Conservation (phyloP, 64 coral and sea anemone genomes). For the Stichodactyla mertensii region DNA sequence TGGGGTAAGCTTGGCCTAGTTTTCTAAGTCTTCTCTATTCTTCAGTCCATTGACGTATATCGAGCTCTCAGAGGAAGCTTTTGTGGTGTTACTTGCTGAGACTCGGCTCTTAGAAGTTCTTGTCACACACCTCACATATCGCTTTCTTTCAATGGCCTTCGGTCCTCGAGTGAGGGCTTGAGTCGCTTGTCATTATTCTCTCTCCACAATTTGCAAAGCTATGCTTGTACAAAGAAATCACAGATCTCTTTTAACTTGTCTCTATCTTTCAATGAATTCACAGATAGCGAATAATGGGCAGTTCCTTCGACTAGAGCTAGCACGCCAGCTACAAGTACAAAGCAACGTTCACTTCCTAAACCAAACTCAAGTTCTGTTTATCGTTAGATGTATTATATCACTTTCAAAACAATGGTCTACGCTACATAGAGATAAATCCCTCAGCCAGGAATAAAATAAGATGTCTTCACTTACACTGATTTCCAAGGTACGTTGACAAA, state of each 20-base stretch:
- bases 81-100: neutral
- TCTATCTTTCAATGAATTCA: neutral
- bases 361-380: slow-evolving; percentile 11
- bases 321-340: neutral
- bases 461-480: neutral
- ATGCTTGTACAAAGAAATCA: neutral
- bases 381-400: slow-evolving; percentile 11
- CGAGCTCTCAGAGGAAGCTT: neutral
- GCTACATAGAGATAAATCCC: neutral
- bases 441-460: neutral
- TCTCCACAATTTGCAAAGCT: neutral
- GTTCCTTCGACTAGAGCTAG: neutral
- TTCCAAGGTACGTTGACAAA: neutral
- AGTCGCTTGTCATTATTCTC: neutral
- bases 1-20: neutral
- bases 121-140: slow-evolving; percentile 13
- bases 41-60: neutral
- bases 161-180: neutral
- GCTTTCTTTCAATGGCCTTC: slow-evolving; percentile 2
- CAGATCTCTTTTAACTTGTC: slow-evolving; percentile 1
- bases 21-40: neutral
- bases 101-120: slow-evolving; percentile 7
- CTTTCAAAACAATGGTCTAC: slow-evolving; percentile 1
- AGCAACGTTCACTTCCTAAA: neutral
- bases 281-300: slow-evolving; percentile 2